Conservation (phyloP, 2,113 vertebrate genomes). For the Archilochus colubris region DNA sequence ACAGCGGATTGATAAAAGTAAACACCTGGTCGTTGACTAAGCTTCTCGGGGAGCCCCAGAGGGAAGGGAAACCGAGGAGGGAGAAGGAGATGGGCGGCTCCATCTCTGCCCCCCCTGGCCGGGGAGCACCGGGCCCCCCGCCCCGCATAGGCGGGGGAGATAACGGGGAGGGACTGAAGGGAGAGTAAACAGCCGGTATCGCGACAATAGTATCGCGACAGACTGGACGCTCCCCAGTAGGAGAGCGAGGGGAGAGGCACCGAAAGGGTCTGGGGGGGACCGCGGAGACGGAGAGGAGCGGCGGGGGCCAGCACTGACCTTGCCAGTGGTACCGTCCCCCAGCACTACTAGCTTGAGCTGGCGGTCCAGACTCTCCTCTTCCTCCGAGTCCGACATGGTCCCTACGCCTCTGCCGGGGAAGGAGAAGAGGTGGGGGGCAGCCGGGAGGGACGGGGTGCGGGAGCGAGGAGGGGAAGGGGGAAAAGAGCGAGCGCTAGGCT, state of each 20-base stretch:
- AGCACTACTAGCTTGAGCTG: conserved; percentile 95
- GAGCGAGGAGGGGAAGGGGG: not conserved
- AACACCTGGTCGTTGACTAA: fast-evolving
- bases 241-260: not conserved
- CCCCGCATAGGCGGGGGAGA: not conserved
- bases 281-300: not conserved
- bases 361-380: conserved; percentile 91
- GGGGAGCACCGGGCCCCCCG: fast-evolving
- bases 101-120: not conserved
- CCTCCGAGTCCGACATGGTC: conserved; percentile 96
- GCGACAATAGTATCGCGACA: not conserved
- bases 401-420: not conserved
- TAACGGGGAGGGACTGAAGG: not conserved
- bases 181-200: not conserved
- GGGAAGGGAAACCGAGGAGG: not conserved
- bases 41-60: not conserved
- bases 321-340: conserved; percentile 96
- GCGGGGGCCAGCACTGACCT: conserved; percentile 82
- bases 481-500: not conserved
- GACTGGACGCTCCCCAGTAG: not conserved
- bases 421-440: not conserved
- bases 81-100: not conserved
- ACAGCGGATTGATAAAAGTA: not conserved
- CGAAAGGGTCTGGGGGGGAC: not conserved
- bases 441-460: not conserved